These are phyloP conservation scores for Acrossocheilus fasciatus DNA, from an alignment of 2,797 vertebrate genomes.

Conservation along the genomic window DNA sequence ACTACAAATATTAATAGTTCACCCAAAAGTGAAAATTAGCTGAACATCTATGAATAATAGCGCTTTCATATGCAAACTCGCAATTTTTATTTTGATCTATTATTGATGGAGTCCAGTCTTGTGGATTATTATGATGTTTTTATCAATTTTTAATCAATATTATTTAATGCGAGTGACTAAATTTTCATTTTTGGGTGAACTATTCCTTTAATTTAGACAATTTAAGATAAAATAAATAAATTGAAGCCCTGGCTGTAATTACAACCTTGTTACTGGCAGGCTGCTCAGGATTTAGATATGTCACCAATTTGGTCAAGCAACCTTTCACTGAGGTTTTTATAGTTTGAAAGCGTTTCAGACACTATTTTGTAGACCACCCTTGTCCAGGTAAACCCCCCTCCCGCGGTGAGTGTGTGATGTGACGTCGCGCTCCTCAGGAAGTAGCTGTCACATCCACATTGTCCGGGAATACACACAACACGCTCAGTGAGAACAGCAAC, in stretches of 20 bases:
- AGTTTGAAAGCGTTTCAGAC: background rate
- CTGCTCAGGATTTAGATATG: background rate
- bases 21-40: no score
- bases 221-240: background rate
- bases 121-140: background rate
- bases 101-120: background rate
- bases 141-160: background rate
- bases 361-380: background rate
- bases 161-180: background rate
- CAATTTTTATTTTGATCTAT: background rate
- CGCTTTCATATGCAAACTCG: background rate
- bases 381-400: background rate
- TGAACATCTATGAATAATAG: background rate
- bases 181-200: background rate
- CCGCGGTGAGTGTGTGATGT: background rate
- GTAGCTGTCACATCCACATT: slow-evolving; percentile 42
- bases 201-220: background rate
- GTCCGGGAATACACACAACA: slow-evolving; percentile 23
- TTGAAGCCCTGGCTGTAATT: no score
- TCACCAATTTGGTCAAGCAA: background rate
- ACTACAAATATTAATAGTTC: background rate
- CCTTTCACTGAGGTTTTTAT: background rate
- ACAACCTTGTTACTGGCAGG: background rate
- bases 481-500: slow-evolving; percentile 7
- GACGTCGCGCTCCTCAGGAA: slow-evolving; percentile 54